These are phyloP conservation scores for Acanthornis magna DNA, from an alignment of 2,797 vertebrate species.

Conservation along the genomic window DNA sequence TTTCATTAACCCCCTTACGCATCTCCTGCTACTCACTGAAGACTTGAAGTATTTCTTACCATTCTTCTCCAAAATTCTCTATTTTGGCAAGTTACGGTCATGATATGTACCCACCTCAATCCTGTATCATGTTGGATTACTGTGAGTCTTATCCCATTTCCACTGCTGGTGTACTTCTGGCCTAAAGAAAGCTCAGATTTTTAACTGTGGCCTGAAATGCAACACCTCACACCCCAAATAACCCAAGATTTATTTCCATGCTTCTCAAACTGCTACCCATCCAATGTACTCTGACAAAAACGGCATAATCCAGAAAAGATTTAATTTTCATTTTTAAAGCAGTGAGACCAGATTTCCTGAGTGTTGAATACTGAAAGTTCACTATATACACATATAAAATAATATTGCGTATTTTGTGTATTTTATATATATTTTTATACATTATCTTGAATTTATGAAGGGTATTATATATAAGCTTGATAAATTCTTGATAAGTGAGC, in stretches of 20 bases:
- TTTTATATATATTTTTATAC: not conserved
- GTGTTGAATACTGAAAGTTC: not conserved
- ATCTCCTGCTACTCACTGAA: not conserved
- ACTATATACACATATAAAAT: not conserved
- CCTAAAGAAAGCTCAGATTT: not conserved
- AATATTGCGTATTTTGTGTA: not conserved
- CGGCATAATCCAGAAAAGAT: not conserved
- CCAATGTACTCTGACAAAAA: not conserved
- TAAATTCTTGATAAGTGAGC: not conserved
- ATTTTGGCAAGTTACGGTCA: not conserved
- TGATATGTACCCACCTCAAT: fast-evolving
- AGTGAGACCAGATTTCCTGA: not conserved
- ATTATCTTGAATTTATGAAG: not conserved
- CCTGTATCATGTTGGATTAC: not conserved
- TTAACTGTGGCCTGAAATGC: not conserved
- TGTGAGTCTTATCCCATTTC: not conserved
- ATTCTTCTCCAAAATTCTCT: not conserved
- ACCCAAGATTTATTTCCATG: not conserved
- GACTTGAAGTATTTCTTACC: not conserved
- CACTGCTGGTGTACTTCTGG: not conserved
- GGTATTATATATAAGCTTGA: not conserved
- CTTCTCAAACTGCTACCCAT: not conserved
- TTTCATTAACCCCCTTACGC: not conserved
- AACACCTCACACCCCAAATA: fast-evolving
- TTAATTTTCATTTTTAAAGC: not conserved